These are phyloP conservation scores for Diabrotica balteata DNA, from an alignment of 2,888 invertebrate species.

Conservation along the genomic window DNA sequence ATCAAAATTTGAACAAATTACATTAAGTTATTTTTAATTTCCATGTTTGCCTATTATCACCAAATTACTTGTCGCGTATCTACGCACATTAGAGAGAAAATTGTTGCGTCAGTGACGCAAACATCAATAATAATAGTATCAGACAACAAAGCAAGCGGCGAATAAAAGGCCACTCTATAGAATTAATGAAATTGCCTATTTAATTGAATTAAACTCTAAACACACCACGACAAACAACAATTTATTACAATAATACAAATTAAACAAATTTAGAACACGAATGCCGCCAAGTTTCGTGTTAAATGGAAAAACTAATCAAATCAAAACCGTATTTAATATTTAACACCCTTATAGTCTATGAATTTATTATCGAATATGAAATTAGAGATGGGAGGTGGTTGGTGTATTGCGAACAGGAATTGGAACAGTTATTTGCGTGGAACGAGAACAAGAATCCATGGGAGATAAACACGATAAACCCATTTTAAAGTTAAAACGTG, in stretches of 20 bases:
- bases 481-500: too few species aligned
- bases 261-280: conserved; percentile 27
- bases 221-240: conserved; percentile 22
- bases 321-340: conserved; percentile 48
- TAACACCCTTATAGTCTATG: conserved; percentile 39
- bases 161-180: conserved; percentile 17
- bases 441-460: too few species aligned
- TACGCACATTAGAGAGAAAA: neutral
- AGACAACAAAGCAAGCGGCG: conserved; percentile 6
- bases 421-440: neutral
- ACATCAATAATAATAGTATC: conserved; percentile 20
- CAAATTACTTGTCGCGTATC: too few species aligned
- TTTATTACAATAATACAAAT: conserved; percentile 30
- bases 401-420: neutral
- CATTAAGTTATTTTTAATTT: too few species aligned
- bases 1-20: too few species aligned
- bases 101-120: neutral
- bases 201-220: conserved; percentile 15
- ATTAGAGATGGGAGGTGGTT: conserved; percentile 1
- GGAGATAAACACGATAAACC: too few species aligned
- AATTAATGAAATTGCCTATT: conserved; percentile 22
- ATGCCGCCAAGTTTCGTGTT: conserved; percentile 22
- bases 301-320: conserved; percentile 42
- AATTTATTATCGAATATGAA: conserved; percentile 44
- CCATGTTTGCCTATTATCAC: too few species aligned